phyloP scores from a whole-genome alignment of 2,113 vertebrate genomes.

The Channa maculata region DNA sequence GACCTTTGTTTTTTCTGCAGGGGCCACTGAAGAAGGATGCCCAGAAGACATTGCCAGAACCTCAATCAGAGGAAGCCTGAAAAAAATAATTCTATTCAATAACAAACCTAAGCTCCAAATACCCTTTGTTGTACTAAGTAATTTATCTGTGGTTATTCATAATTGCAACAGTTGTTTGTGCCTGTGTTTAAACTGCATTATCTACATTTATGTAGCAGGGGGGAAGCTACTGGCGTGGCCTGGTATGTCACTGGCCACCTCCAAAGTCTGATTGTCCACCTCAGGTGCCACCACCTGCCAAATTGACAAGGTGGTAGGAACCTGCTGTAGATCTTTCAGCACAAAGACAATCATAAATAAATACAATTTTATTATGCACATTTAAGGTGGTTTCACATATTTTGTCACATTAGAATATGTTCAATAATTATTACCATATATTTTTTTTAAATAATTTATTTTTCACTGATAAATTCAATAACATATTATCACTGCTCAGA shows the following conservation, averaged over 20 bases:
- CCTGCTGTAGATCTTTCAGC: too few species aligned
- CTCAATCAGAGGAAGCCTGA: conserved; percentile 65
- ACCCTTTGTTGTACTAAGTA: not conserved
- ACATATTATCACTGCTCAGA: conserved; percentile 11
- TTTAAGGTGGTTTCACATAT: too few species aligned
- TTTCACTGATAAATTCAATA: conserved; percentile 25
- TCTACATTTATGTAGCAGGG: not conserved
- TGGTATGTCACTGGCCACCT: too few species aligned
- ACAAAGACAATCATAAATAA: too few species aligned
- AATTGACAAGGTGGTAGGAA: too few species aligned
- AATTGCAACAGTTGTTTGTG: not conserved
- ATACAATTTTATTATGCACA: too few species aligned
- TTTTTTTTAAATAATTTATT: conserved; percentile 33
- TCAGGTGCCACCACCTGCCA: too few species aligned
- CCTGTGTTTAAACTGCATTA: conserved; percentile 1
- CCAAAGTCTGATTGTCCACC: too few species aligned
- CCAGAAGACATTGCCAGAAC: conserved; percentile 75
- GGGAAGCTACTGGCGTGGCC: not conserved
- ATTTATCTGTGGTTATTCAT: not conserved
- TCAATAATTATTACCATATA: too few species aligned
- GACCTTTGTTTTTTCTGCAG: conserved; percentile 72
- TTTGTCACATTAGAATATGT: too few species aligned
- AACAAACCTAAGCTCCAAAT: conserved; percentile 40
- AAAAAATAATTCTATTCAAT: not conserved
- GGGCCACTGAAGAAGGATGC: conserved; percentile 93